Evolutionary conservation across 2,888 invertebrate genomes (phyloP).

Genomic region (Trachelus iudaicus): DNA sequence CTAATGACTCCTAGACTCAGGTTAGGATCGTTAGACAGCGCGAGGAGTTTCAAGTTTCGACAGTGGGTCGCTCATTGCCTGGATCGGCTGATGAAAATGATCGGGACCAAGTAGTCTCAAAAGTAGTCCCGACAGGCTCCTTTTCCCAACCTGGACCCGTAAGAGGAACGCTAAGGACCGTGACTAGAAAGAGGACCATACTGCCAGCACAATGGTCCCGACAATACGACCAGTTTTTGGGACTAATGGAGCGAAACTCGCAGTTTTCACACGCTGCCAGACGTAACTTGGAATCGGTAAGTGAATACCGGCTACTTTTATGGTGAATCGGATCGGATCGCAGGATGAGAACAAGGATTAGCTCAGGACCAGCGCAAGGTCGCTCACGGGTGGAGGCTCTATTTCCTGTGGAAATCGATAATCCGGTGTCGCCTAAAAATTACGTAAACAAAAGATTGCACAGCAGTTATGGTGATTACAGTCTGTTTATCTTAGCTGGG

Average conservation of each 20-base stretch:
- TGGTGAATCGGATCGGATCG: constrained; percentile 5
- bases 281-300: constrained; percentile 20
- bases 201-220: constrained; percentile 36
- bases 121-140: not conserved
- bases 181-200: constrained; percentile 20
- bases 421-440: constrained; percentile 43
- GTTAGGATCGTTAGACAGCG: not conserved
- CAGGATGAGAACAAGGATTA: not conserved
- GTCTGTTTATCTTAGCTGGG: not conserved
- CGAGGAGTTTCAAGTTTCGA: not conserved
- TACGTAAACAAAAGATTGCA: constrained; percentile 46
- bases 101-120: not conserved
- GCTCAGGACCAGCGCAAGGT: not conserved
- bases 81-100: not conserved
- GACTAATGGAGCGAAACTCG: constrained; percentile 52
- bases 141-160: not conserved
- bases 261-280: constrained; percentile 54
- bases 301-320: not conserved
- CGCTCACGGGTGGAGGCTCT: constrained; percentile 1
- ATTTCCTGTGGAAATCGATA: constrained; percentile 23
- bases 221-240: constrained; percentile 45
- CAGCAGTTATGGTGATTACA: not conserved
- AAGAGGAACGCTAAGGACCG: constrained; percentile 23
- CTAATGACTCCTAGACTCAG: not conserved
- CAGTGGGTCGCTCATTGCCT: not conserved